phyloP scores from a whole-genome alignment of 2,113 vertebrate genomes.

The Sporophila hypoxantha region DNA sequence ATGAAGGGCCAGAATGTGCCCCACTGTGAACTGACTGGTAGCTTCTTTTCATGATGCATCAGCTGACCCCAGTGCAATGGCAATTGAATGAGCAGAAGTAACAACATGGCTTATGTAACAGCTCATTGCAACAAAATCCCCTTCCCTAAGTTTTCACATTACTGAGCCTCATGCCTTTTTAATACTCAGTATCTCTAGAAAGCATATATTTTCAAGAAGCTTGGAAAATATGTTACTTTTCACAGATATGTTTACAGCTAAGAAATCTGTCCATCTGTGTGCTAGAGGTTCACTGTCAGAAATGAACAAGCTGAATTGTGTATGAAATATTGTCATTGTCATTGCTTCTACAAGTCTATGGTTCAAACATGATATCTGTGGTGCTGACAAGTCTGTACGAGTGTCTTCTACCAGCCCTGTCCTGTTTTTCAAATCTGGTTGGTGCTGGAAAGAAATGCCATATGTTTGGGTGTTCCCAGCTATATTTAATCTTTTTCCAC shows the following conservation, averaged over 20 bases:
- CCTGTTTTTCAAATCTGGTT: background rate
- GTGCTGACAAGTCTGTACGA: background rate
- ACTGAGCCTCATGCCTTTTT: background rate
- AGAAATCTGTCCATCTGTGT: background rate
- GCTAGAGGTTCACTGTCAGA: background rate
- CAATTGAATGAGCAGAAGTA: background rate
- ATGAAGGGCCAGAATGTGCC: background rate
- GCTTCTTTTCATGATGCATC: background rate
- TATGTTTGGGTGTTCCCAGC: background rate
- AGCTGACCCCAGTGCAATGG: background rate
- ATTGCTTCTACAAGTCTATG: background rate
- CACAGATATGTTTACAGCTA: background rate
- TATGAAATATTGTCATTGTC: background rate
- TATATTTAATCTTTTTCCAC: background rate
- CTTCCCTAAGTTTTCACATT: background rate
- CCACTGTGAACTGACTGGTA: background rate
- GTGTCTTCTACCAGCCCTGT: background rate
- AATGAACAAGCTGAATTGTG: background rate
- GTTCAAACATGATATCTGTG: accelerated
- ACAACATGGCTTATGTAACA: background rate
- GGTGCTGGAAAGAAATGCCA: background rate
- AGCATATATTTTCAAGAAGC: background rate
- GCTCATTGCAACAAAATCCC: background rate
- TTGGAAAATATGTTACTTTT: background rate
- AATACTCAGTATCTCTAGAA: background rate